Evolutionary conservation across 2,888 invertebrate species (phyloP).

Genomic region (Caenorhabditis sp.): DNA sequence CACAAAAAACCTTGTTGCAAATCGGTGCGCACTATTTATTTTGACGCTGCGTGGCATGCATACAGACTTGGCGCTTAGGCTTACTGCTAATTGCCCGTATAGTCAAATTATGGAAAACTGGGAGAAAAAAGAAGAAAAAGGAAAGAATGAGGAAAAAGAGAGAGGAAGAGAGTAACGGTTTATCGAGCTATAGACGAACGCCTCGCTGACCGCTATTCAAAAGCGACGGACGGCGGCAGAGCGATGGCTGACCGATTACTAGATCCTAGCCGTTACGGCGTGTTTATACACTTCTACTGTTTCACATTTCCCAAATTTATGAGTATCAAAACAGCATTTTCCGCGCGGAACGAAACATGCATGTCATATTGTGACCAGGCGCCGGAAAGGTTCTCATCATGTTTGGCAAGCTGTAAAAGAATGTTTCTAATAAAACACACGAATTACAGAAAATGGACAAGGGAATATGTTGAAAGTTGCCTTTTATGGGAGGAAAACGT

Average conservation of each 20-base stretch:
- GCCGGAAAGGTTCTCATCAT: background rate
- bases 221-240: slow-evolving; percentile 31
- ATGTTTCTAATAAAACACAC: background rate
- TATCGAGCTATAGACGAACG: slow-evolving; percentile 62
- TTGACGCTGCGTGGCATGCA: slow-evolving; percentile 57
- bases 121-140: slow-evolving; percentile 13
- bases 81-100: slow-evolving; percentile 58
- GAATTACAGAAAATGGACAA: background rate
- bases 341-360: background rate
- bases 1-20: slow-evolving; percentile 59
- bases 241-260: slow-evolving; percentile 64
- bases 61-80: slow-evolving; percentile 20
- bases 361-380: background rate
- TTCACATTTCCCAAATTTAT: slow-evolving; percentile 28
- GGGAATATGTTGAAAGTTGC: slow-evolving; percentile 15
- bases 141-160: background rate
- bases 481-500: slow-evolving; percentile 3
- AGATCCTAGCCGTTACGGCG: slow-evolving; percentile 45
- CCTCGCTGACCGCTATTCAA: slow-evolving; percentile 57
- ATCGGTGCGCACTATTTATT: slow-evolving; percentile 59
- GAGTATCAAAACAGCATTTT: slow-evolving; percentile 20
- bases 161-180: slow-evolving; percentile 43
- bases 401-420: background rate
- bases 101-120: slow-evolving; percentile 59
- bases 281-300: slow-evolving; percentile 47